Base-by-base conservation (phyloP, 2,797 vertebrate genomes). In the Takifugu ocellatus region DNA sequence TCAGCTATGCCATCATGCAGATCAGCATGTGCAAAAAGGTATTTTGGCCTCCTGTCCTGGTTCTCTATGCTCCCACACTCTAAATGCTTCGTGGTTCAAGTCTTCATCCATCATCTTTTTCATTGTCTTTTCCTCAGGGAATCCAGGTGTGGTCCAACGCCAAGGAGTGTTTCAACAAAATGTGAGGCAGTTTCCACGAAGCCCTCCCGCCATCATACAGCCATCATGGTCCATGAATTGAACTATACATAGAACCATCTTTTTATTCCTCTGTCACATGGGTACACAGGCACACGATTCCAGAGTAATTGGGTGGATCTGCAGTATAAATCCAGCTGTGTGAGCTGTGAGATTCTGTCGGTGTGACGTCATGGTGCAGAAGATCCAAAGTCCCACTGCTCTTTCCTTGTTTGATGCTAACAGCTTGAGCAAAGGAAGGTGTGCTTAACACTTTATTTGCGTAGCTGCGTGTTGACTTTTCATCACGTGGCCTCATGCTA, bases 1-100 rank as follows among this genome's bases (percentile, higher is more conserved):
- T 97, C 82, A 97, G 92, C 79, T 99, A 97, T 6, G 97, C 97
- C 44, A 93, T 99, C 25, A 98, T 99, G 97, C 97, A 99, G 86
- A 98, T 99, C 73, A 95, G 94, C 87, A 95, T 98, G 96, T 99
- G 97, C 86, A 99, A 98, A 88, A 99, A 99, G 96, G 97, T 98
- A 44, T 44, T 44, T 17, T 44, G 87, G 5, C 2, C 2, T 26
- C 33, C 14, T 49, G 5, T 33, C 31, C 7, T 31, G 2, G 29
- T 6, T 31, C 29, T 8, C 6, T 31, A 8, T 31, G 29, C 29
- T 31, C 29, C 6, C 29, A 31, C 31, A 33, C 31, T 10, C 31
- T 33, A 33, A 33, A 33, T 33, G 31, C 10, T 33, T 2, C 7
- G 3, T 33, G 1, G 8, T 33, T 33, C 8, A 33, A 33, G 6